Percentiles rank a stretch among this genome's conserved stretches.
phyloP scores from a whole-genome alignment of 2,113 vertebrate genomes.

The Myotis yumanensis region DNA sequence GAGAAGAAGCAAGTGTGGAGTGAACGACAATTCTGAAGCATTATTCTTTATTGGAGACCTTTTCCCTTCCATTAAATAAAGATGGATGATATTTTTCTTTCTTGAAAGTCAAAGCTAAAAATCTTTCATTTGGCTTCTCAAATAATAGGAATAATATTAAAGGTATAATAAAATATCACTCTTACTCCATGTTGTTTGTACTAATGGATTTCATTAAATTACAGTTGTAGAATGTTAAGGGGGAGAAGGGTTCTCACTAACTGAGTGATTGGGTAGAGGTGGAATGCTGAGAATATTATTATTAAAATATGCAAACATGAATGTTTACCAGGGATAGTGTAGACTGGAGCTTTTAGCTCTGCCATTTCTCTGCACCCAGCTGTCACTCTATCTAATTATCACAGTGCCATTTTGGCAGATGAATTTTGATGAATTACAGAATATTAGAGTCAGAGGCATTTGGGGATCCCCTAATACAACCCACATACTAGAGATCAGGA shows the following conservation, averaged over 20 bases:
- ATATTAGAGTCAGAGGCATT: constrained; percentile 8
- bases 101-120: constrained; percentile 56
- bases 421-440: constrained; percentile 45
- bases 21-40: constrained; percentile 44
- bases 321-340: not conserved
- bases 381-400: constrained; percentile 49
- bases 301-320: constrained; percentile 56
- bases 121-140: constrained; percentile 24
- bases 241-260: not conserved
- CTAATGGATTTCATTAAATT: constrained; percentile 26
- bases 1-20: constrained; percentile 35
- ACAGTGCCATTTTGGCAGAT: not conserved
- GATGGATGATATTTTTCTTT: not conserved
- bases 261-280: not conserved
- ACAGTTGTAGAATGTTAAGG: constrained; percentile 25
- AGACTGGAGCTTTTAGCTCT: constrained; percentile 9
- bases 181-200: not conserved
- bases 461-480: not conserved
- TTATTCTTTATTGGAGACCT: constrained; percentile 14
- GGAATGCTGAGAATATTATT: not conserved
- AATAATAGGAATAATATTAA: constrained; percentile 4
- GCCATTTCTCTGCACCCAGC: not conserved
- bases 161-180: constrained; percentile 26
- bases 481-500: constrained; percentile 6
- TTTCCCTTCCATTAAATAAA: constrained; percentile 39